phyloP scores from a whole-genome alignment of 1,140 invertebrate genomes.

The Pseudomyrmex pallidus region DNA sequence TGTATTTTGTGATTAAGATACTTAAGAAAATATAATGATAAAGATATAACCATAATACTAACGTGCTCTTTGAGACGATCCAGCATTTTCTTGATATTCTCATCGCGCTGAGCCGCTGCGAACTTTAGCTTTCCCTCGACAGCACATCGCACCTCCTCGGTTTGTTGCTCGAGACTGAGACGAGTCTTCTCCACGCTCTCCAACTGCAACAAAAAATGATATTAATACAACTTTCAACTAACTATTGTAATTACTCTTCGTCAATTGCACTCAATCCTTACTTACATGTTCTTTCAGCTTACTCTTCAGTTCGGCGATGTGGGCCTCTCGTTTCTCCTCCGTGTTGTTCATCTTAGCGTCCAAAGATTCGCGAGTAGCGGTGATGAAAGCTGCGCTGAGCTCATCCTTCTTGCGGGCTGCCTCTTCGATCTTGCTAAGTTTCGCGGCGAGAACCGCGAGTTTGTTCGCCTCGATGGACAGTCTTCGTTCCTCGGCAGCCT shows the following conservation, averaged over 20 bases:
- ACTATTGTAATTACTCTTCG: no score
- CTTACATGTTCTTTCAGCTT: constrained; percentile 93
- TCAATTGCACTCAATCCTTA: constrained; percentile 22
- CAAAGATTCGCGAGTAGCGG: constrained; percentile 93
- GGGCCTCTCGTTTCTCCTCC: constrained; percentile 94
- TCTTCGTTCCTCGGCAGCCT: constrained; percentile 95
- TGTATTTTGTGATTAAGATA: no score
- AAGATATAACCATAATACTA: constrained; percentile 81
- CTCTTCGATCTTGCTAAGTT: constrained; percentile 94
- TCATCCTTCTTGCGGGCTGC: constrained; percentile 95
- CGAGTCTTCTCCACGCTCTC: constrained; percentile 94
- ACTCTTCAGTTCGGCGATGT: constrained; percentile 93
- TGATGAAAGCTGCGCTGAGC: constrained; percentile 93
- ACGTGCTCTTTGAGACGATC: constrained; percentile 96
- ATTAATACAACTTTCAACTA: neutral
- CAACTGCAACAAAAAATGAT: constrained; percentile 86
- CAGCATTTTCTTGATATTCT: constrained; percentile 94
- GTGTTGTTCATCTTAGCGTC: constrained; percentile 95
- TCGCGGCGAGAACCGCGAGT: constrained; percentile 91
- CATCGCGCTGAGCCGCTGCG: constrained; percentile 93
- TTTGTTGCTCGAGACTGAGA: constrained; percentile 92
- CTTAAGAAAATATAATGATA: neutral
- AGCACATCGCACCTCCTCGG: constrained; percentile 91
- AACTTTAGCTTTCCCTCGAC: constrained; percentile 94
- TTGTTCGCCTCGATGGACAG: constrained; percentile 93